These are phyloP conservation scores for Polypedilum pembai DNA, from an alignment of 1,140 invertebrate species.

Conservation along the genomic window DNA sequence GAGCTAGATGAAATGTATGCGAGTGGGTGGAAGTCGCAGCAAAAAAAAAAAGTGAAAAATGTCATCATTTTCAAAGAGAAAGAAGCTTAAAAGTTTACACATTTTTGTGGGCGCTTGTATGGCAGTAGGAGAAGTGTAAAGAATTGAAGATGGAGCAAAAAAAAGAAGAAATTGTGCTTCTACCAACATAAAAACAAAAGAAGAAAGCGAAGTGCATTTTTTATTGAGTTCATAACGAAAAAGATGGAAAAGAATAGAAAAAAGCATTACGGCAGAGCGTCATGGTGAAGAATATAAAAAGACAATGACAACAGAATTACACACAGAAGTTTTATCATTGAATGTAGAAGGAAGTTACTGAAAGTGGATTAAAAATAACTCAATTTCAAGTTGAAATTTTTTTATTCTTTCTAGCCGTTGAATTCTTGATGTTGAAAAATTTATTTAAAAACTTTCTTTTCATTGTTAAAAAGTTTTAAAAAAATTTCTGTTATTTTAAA, in stretches of 20 bases:
- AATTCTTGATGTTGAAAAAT: neutral
- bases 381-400: conserved; percentile 10
- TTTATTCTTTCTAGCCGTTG: neutral
- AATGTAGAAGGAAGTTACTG: neutral
- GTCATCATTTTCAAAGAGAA: conserved; percentile 13
- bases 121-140: neutral
- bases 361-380: conserved; percentile 28
- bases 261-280: neutral
- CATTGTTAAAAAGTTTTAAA: neutral
- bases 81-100: conserved; percentile 28
- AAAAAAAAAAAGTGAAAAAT: conserved; percentile 3
- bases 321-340: neutral
- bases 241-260: neutral
- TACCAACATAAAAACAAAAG: neutral
- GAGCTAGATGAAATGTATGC: neutral
- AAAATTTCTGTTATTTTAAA: neutral
- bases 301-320: conserved; percentile 15
- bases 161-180: neutral
- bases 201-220: conserved; percentile 22
- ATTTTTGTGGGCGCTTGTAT: conserved; percentile 23
- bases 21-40: neutral
- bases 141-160: neutral
- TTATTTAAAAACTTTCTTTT: neutral
- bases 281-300: neutral
- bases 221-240: conserved; percentile 24